Evolutionary conservation across 2,113 vertebrate species (phyloP).

Genomic region (Stictonetta naevosa): DNA sequence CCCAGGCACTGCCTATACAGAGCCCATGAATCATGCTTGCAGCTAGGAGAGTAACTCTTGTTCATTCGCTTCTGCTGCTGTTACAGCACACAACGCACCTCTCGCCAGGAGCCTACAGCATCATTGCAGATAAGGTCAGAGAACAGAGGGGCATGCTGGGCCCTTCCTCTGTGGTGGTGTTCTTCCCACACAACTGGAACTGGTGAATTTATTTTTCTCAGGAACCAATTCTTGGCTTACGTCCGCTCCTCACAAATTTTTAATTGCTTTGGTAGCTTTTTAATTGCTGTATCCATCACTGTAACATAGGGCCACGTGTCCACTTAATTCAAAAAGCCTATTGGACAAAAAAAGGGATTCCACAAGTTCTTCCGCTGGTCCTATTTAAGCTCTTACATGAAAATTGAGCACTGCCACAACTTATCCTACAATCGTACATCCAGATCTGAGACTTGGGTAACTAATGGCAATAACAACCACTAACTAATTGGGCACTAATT

Average conservation of each 20-base stretch:
- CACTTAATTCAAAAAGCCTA: background rate
- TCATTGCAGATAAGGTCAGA: fast-evolving
- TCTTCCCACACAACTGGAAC: background rate
- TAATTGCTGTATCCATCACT: background rate
- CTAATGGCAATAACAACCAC: too few relatives aligned
- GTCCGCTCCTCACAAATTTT: background rate
- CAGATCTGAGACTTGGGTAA: background rate
- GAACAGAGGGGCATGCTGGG: background rate
- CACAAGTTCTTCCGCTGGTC: background rate
- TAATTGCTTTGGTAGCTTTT: background rate
- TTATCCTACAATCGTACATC: background rate
- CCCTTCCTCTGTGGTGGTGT: background rate
- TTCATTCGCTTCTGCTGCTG: background rate
- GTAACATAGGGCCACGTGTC: too few relatives aligned
- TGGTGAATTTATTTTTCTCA: background rate
- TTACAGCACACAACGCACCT: fast-evolving
- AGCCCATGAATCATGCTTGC: background rate
- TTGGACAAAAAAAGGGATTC: background rate
- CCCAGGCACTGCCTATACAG: background rate
- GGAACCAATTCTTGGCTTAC: background rate
- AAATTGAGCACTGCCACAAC: background rate
- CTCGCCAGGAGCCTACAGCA: background rate
- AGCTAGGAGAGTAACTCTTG: background rate
- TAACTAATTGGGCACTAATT: background rate
- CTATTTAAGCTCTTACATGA: background rate